These are phyloP conservation scores for Emmelina monodactyla DNA, from an alignment of 2,888 invertebrate genomes.

Conservation along the genomic window DNA sequence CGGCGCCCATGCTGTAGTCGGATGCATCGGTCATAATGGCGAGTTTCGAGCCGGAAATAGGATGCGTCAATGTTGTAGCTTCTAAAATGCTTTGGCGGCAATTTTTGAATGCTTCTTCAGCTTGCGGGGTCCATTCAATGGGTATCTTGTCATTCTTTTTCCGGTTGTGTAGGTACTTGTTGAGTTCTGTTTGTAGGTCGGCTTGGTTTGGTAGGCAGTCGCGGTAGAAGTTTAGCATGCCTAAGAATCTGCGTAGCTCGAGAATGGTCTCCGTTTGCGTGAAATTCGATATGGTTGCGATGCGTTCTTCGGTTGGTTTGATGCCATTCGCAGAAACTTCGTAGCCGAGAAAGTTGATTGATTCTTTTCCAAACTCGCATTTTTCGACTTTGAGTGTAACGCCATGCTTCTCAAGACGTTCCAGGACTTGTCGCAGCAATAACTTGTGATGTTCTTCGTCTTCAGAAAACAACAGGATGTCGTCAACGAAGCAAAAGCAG, in stretches of 20 bases:
- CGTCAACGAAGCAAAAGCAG: too few species aligned
- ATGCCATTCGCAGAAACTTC: conserved; percentile 11
- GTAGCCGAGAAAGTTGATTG: conserved; percentile 12
- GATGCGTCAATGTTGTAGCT: conserved; percentile 9
- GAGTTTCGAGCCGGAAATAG: conserved; percentile 4
- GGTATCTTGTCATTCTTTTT: conserved; percentile 15
- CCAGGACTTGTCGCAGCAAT: conserved; percentile 7
- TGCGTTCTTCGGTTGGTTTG: conserved; percentile 7
- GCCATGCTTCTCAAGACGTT: conserved; percentile 10
- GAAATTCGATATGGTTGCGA: conserved; percentile 8
- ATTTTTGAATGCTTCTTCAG: conserved; percentile 12
- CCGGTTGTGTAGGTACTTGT: conserved; percentile 13
- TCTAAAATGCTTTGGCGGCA: conserved; percentile 13
- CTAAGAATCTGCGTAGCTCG: conserved; percentile 14
- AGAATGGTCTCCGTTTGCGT: conserved; percentile 9
- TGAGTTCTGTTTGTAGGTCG: conserved; percentile 9
- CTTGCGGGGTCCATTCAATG: conserved; percentile 10
- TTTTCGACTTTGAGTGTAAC: conserved; percentile 13
- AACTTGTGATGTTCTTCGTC: conserved; percentile 4
- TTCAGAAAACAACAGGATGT: too few species aligned
- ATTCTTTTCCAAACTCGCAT: conserved; percentile 11
- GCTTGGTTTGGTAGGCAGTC: conserved; percentile 12
- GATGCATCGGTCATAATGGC: conserved; percentile 16
- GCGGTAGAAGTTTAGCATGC: conserved; percentile 17
- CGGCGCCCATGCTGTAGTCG: conserved; percentile 13